Percentiles rank a stretch among this genome's conserved stretches.
phyloP scores from a whole-genome alignment of 2,797 vertebrate genomes.

The Alauda arvensis region DNA sequence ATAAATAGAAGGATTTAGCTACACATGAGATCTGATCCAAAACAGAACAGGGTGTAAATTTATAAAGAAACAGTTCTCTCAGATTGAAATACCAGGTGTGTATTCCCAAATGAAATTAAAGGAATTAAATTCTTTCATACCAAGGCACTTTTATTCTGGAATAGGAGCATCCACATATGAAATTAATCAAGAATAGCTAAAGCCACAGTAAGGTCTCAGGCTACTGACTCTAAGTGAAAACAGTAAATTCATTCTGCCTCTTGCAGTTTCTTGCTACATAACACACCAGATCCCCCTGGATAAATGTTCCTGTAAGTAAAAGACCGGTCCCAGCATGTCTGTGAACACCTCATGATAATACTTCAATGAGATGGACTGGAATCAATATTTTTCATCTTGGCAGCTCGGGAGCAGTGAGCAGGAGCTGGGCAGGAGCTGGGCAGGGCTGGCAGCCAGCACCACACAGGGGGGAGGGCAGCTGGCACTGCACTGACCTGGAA shows the following conservation, averaged over 20 bases:
- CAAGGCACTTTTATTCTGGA: slow-evolving; percentile 45
- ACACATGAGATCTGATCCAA: not conserved
- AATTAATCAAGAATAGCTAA: slow-evolving; percentile 39
- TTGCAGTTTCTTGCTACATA: not conserved
- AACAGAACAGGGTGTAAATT: not conserved
- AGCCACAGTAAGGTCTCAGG: slow-evolving; percentile 20
- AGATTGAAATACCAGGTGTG: slow-evolving; percentile 30
- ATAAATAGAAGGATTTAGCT: not conserved
- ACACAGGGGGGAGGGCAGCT: not conserved
- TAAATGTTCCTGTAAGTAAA: not conserved
- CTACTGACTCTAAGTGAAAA: slow-evolving; percentile 27
- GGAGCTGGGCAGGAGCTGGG: not conserved
- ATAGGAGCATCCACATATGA: slow-evolving; percentile 34
- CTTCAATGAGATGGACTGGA: not conserved
- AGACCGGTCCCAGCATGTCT: slow-evolving; percentile 11
- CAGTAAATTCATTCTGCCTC: slow-evolving; percentile 28
- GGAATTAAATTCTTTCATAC: slow-evolving; percentile 13
- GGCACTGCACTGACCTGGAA: not conserved
- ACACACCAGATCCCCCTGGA: not conserved
- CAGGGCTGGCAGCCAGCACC: not conserved
- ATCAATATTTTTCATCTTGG: slow-evolving; percentile 38
- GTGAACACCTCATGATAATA: slow-evolving; percentile 4
- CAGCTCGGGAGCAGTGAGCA: not conserved
- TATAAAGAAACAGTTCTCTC: not conserved
- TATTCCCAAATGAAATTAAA: slow-evolving; percentile 23